phyloP scores from a whole-genome alignment of 2,797 vertebrate genomes.

The Diplodus sargus region DNA sequence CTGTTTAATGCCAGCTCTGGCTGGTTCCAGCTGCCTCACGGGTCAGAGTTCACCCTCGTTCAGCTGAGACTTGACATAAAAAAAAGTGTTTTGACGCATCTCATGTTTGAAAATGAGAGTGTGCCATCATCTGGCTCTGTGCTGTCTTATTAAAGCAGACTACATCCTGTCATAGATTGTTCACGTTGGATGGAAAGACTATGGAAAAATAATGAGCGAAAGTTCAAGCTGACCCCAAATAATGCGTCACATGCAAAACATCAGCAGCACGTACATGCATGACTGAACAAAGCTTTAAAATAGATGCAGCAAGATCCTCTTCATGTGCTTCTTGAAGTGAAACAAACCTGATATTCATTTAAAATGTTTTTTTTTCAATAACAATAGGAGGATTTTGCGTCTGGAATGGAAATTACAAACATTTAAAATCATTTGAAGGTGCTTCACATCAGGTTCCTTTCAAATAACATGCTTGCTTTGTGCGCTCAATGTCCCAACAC shows the following conservation, averaged over 20 bases:
- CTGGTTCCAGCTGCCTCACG: not conserved
- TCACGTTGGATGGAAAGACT: not conserved
- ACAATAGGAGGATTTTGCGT: not conserved
- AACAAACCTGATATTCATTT: not conserved
- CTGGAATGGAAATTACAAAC: not conserved
- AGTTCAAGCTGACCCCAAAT: not conserved
- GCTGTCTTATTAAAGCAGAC: too few relatives aligned
- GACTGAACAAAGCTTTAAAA: constrained; percentile 2
- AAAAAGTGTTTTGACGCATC: not conserved
- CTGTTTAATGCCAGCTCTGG: not conserved
- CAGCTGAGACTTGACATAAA: not conserved
- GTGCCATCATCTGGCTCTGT: not conserved
- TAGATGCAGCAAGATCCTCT: not conserved
- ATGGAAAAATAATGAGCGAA: not conserved
- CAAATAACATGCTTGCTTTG: too few relatives aligned
- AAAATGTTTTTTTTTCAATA: not conserved
- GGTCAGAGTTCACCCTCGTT: constrained; percentile 6
- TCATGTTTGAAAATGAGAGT: not conserved
- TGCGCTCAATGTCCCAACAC: too few relatives aligned
- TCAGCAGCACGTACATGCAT: not conserved
- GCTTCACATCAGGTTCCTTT: too few relatives aligned
- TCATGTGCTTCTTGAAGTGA: not conserved
- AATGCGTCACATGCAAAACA: not conserved
- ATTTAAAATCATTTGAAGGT: too few relatives aligned
- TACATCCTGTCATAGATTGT: not conserved